phyloP scores from a whole-genome alignment of 2,113 vertebrate species.

The Periophthalmodon schlosseri region DNA sequence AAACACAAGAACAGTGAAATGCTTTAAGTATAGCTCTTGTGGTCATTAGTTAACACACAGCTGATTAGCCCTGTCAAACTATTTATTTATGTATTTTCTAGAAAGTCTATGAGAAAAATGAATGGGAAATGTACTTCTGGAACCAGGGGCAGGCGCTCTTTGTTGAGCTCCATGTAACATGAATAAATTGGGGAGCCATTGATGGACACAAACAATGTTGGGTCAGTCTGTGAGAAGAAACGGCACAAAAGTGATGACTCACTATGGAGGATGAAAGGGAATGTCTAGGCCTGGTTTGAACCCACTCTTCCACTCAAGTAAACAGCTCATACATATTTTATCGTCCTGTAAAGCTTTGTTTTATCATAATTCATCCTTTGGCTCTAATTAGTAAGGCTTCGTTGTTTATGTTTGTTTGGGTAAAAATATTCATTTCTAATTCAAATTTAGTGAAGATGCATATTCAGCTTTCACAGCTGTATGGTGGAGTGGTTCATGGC shows the following conservation, averaged over 20 bases:
- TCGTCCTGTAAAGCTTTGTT: conserved; percentile 4
- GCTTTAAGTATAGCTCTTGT: too few species aligned
- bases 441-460: not conserved
- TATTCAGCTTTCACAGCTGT: not conserved
- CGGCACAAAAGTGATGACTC: not conserved
- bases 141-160: too few species aligned
- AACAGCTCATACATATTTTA: conserved; percentile 6
- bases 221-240: not conserved
- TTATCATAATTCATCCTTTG: conserved; percentile 1
- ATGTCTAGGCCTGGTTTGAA: not conserved
- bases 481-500: not conserved
- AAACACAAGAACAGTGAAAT: too few species aligned
- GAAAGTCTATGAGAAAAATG: too few species aligned
- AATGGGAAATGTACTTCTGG: too few species aligned
- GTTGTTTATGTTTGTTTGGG: conserved; percentile 6
- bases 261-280: not conserved
- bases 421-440: not conserved
- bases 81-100: too few species aligned
- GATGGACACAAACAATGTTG: not conserved
- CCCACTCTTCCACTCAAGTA: not conserved
- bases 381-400: not conserved
- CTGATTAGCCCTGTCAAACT: too few species aligned
- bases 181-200: not conserved
- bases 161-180: not conserved
- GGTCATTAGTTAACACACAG: too few species aligned